These are phyloP conservation scores for Antigone vipio DNA, from an alignment of 2,113 vertebrate species.

Conservation along the genomic window DNA sequence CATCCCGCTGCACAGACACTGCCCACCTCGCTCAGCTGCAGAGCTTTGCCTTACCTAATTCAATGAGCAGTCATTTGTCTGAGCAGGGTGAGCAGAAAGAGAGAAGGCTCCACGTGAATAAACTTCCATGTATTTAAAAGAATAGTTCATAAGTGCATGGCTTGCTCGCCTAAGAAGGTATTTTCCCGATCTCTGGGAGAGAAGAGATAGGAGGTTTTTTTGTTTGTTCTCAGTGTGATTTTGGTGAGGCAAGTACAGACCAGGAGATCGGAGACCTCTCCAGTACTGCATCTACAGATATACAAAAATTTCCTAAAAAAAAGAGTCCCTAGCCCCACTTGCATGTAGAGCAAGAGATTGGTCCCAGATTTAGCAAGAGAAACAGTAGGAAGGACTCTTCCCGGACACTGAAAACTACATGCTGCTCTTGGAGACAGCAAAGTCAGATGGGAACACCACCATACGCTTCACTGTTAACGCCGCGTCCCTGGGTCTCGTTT, in stretches of 20 bases:
- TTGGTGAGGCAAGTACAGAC: not conserved
- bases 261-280: not conserved
- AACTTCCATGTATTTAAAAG: not conserved
- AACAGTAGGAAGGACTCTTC: not conserved
- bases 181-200: not conserved
- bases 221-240: not conserved
- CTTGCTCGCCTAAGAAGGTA: not conserved
- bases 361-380: not conserved
- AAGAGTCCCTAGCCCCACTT: not conserved
- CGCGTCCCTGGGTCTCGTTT: rapidly evolving
- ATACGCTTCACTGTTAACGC: rapidly evolving
- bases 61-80: not conserved
- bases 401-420: not conserved
- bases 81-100: not conserved
- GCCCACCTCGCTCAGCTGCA: not conserved
- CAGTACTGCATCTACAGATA: not conserved
- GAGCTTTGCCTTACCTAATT: not conserved
- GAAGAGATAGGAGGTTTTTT: not conserved
- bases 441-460: not conserved
- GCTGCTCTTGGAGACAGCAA: not conserved
- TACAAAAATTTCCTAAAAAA: not conserved
- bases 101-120: not conserved
- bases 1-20: not conserved
- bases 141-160: not conserved
- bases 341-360: not conserved